Evolutionary conservation across 2,113 vertebrate species (phyloP), one percentile per base, ranked within the genome.

Genomic region (Terrapene triunguis): DNA sequence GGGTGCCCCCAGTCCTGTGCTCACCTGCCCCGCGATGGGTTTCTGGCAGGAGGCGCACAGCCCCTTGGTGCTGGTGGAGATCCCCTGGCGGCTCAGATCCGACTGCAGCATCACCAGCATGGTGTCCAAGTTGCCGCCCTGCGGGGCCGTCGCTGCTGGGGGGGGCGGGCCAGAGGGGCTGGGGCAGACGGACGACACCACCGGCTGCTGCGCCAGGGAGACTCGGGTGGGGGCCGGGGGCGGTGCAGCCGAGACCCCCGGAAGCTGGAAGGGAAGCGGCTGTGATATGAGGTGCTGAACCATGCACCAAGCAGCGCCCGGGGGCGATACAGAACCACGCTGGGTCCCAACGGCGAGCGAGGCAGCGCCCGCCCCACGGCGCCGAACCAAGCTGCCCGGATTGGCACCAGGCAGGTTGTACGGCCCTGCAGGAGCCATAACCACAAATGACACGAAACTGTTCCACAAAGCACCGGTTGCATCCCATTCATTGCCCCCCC

Each of bases 31-130:
- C 1, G 99, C 99, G 1, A 99, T 99, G 19, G 99, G 98, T 87
- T 99, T 99, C 93, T 98, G 99, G 93, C 99, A 99, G 74, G 99
- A 99, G 5, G 99, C 99, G 80, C 99, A 99, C 96, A 98, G 98
- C 16, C 99, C 99, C 93, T 99, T 99, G 57, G 99, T 98, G 65
- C 98, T 99, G 0, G 99, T 99, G 84, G 99, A 98, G 69, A 99
- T 98, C 2, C 99, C 99, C 81, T 99, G 99, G 95, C 99, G 98
- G 95, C 97, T 99, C 90, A 99, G 98, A 93, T 99, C 99, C 0
- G 99, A 99, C 89, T 99, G 99, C 57, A 99, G 99, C 96, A 99
- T 98, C 24, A 99, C 99, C 94, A 99, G 97, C 99, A 99, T 99
- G 89, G 98, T 99, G 98, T 99, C 99, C 94, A 99, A 92, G 29